Base-by-base conservation (phyloP, 2,797 vertebrate species). In the Momotus momota region DNA sequence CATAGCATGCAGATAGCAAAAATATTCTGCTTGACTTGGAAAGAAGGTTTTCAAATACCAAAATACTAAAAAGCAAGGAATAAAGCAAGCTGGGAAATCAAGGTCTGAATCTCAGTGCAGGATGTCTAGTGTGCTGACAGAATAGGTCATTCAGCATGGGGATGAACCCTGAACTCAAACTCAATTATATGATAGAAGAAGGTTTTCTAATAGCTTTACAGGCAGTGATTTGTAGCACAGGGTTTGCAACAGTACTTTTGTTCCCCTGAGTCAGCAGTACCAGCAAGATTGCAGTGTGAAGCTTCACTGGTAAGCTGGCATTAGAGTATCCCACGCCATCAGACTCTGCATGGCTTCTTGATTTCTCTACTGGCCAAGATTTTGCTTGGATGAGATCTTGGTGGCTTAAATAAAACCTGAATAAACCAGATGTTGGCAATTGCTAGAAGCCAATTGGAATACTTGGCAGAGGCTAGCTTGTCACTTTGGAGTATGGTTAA, bases 351-450 rank as follows among this genome's bases (percentile, higher is more conserved):
- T 0, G 2, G 65, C 54, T 81, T 54, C 54, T 81, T 86, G 66
- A 25, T 86, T 95, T 96, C 86, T n/a, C 9, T 67, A 12, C 43
- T 81, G 43, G 72, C 54, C 51, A 69, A 51, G 85, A 69, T 83
- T 86, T 87, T 29, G 12, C 38, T 83, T 88, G 72, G 43, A 66
- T 90, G 46, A 78, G 33, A 74, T 29, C 25, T 85, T 61, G 33
- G 41, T 69, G 41, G 31, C 49, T 75, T 93, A 71, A 93, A 46
- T 84, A 72, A 85, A 81, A 89, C 38, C 31, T 40, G 60, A 49
- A 41, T 75, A 93, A 92, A 91, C 29, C 49, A 79, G 49, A 79
- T 91, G 65, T 60, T 93, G 91, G 54, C 35, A 88, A 14, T 72
- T 74, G 72, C 33, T 81, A 54, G 23, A 72, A 78, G 75, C 49